Conservation (phyloP, 2,888 invertebrate genomes). For the Spisula subtruncata region DNA sequence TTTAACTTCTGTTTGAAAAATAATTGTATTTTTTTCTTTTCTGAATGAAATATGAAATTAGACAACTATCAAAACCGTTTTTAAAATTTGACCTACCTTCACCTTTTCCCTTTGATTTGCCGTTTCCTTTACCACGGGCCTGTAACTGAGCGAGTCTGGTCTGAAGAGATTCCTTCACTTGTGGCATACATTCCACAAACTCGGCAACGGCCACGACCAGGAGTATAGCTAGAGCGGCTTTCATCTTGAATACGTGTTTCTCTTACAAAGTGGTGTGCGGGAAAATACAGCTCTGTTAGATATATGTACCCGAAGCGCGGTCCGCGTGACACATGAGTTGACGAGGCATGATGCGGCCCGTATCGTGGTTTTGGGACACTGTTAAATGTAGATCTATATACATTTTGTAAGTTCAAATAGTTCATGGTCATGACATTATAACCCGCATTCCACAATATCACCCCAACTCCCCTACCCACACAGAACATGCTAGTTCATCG, state of each 20-base stretch:
- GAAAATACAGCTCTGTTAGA: neutral
- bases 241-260: neutral
- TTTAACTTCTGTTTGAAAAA: no score
- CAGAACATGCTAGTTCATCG: no score
- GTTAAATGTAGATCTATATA: no score
- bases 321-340: neutral
- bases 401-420: no score
- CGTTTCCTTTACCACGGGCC: neutral
- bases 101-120: no score
- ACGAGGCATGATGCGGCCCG: neutral
- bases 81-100: no score
- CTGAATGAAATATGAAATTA: no score
- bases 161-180: neutral
- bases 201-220: conserved; percentile 11
- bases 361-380: neutral
- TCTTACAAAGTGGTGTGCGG: neutral
- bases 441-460: no score
- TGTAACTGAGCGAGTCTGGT: neutral
- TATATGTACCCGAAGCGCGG: neutral
- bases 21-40: no score
- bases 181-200: conserved; percentile 8
- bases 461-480: no score
- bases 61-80: no score
- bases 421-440: no score
- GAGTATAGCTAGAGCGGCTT: neutral